Evolutionary conservation across 1,140 invertebrate species (phyloP).

Genomic region (Melitaea cinxia): DNA sequence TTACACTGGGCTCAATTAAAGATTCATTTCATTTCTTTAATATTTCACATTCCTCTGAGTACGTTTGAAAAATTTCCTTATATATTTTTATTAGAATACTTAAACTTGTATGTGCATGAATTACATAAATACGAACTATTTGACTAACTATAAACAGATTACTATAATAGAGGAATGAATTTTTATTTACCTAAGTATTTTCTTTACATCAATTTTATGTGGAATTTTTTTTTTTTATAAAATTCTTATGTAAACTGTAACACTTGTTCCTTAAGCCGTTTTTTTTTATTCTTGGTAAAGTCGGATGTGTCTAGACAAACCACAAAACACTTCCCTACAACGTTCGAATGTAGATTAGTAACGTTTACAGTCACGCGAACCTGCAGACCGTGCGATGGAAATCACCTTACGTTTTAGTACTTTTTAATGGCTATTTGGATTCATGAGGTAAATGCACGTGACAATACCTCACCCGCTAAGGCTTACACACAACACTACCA

Average conservation of each 20-base stretch:
- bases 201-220: no score
- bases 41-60: no score
- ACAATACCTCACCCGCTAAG: conserved; percentile 9
- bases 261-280: not conserved
- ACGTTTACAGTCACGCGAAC: conserved; percentile 40
- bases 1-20: no score
- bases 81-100: no score
- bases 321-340: conserved; percentile 30
- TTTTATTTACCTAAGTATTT: no score
- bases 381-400: conserved; percentile 31
- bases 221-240: no score
- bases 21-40: no score
- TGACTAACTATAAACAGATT: no score
- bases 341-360: conserved; percentile 35
- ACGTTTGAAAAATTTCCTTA: no score
- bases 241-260: not conserved
- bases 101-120: no score
- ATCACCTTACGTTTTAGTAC: conserved; percentile 36
- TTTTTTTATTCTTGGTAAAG: not conserved
- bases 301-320: conserved; percentile 22
- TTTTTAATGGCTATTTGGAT: conserved; percentile 34
- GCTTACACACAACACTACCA: not conserved
- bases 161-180: no score
- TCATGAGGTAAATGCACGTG: conserved; percentile 26
- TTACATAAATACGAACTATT: no score